Evolutionary conservation across 2,888 invertebrate genomes (phyloP).

Genomic region (Lymantria monacha): DNA sequence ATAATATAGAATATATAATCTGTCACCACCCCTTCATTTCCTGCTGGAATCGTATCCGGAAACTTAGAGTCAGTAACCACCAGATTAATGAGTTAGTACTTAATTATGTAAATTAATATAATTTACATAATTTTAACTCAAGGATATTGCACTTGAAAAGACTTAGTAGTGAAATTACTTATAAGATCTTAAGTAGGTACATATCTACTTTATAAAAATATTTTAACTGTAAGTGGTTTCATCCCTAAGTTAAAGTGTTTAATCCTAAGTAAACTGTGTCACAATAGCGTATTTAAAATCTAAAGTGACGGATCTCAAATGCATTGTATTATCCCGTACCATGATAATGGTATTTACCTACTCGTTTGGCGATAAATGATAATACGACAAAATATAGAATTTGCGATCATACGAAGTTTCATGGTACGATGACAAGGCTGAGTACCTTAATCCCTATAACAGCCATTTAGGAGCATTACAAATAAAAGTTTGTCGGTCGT

Average conservation of each 20-base stretch:
- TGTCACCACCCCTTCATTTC: too few species aligned
- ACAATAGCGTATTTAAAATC: slow-evolving; percentile 58
- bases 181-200: background rate
- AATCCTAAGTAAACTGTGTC: slow-evolving; percentile 63
- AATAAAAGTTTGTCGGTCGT: slow-evolving; percentile 74
- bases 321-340: slow-evolving; percentile 50
- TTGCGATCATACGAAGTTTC: slow-evolving; percentile 51
- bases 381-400: slow-evolving; percentile 42
- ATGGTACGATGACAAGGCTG: slow-evolving; percentile 65
- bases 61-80: too few species aligned
- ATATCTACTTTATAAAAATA: slow-evolving; percentile 28
- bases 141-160: too few species aligned
- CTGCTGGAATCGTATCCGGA: too few species aligned
- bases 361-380: slow-evolving; percentile 31
- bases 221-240: slow-evolving; percentile 45
- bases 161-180: too few species aligned
- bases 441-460: slow-evolving; percentile 76
- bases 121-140: too few species aligned
- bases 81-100: too few species aligned
- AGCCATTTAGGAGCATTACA: slow-evolving; percentile 78
- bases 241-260: slow-evolving; percentile 57
- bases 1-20: too few species aligned
- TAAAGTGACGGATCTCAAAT: slow-evolving; percentile 72
- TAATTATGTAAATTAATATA: too few species aligned
- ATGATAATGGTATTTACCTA: slow-evolving; percentile 50